phyloP scores from a whole-genome alignment of 2,113 vertebrate genomes.

The Myotis davidii region DNA sequence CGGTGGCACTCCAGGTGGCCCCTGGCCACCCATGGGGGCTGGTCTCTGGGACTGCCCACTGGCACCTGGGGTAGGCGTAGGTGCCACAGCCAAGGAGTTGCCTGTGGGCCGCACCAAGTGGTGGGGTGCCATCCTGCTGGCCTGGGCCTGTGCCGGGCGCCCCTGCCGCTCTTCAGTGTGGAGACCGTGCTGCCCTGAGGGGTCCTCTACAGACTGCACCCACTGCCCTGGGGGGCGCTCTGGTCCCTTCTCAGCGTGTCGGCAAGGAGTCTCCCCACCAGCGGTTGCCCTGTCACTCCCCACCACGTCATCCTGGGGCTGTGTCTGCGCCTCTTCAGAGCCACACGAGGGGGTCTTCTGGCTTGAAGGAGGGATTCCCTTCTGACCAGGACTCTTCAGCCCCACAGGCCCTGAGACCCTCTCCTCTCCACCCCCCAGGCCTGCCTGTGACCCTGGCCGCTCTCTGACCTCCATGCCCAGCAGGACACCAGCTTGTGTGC shows the following conservation, averaged over 20 bases:
- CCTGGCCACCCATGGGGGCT: not conserved
- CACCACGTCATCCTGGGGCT: not conserved
- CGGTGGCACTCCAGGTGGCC: not conserved
- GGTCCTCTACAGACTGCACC: not conserved
- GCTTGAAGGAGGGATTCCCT: not conserved
- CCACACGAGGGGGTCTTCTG: accelerated
- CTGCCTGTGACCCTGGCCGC: not conserved
- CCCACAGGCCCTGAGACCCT: not conserved
- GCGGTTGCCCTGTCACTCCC: not conserved
- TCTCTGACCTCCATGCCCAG: not conserved
- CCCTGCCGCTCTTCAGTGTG: not conserved
- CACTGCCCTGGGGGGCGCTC: not conserved
- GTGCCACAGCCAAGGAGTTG: not conserved
- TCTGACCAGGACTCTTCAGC: not conserved
- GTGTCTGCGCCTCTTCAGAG: not conserved
- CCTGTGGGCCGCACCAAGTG: not conserved
- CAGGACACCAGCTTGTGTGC: not conserved
- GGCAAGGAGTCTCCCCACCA: not conserved
- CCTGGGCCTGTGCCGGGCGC: not conserved
- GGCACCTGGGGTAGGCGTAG: accelerated
- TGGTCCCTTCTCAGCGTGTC: not conserved
- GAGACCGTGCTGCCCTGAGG: not conserved
- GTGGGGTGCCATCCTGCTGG: accelerated
- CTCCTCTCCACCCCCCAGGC: not conserved
- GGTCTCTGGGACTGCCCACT: not conserved